Evolutionary conservation across 2,888 invertebrate species (phyloP), one percentile per base, ranked within the genome.

Genomic region (Cosmopolites sordidus): DNA sequence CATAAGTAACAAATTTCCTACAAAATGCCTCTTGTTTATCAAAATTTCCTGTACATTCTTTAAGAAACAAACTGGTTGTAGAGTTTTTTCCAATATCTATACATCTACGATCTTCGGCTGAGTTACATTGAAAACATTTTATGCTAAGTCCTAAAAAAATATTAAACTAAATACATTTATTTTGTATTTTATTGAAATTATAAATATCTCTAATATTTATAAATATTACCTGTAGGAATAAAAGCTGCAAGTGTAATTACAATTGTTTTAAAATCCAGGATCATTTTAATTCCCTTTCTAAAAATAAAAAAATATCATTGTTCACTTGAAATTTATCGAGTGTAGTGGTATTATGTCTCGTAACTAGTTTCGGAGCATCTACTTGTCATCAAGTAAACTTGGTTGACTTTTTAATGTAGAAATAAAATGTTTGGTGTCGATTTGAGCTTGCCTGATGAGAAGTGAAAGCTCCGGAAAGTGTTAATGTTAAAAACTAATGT

Each of bases 41-140:
- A 16, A 68, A 61, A 27, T 65, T 66, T 14, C 62, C 65, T 1
- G 62, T 58, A 41, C 80, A 80, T 52, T 75, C 72, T 42, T 72
- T 71, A 0, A 73, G 66, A 40, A 78, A 78, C 11, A 51, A 52
- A 22, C 80, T 74, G 14, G 76, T 78, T 11, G 81, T 79, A 2
- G 76, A 78, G 53, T 80, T 79, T 41, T 75, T 73, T 59, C 80
- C 76, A 63, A 84, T 77, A 57, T 79, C 79, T 17, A 75, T 73
- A 67, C 89, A 89, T 71, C 82, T 83, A 9, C 80, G 78, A 71
- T 88, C 81, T 65, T 81, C 78, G 45, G 75, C 76, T 33, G 89
- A 87, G 70, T 84, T 88, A 73, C 90, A 90, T 59, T 86, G 84
- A 73, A 82, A 87, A 67, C 90, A 90, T 42, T 76, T 76, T 58